Evolutionary conservation across 2,113 vertebrate genomes (phyloP).

Genomic region (Chloebia gouldiae): DNA sequence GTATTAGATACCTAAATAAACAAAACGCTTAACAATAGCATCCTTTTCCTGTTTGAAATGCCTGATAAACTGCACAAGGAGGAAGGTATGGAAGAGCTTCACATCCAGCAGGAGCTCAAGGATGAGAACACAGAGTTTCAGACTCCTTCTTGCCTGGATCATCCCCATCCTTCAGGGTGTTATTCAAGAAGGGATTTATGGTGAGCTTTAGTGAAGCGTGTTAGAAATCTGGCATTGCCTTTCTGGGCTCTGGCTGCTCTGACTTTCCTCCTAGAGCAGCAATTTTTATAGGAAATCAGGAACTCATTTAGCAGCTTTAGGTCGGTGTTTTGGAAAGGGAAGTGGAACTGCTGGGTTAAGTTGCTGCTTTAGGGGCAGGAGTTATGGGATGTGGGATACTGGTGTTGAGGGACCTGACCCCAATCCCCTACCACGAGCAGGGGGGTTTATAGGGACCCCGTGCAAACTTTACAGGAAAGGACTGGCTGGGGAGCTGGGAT

Average conservation of each 20-base stretch:
- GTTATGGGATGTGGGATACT: not conserved
- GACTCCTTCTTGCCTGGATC: not conserved
- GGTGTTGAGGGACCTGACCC: not conserved
- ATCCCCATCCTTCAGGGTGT: not conserved
- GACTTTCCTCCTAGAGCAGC: not conserved
- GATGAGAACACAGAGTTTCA: not conserved
- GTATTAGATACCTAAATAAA: not conserved
- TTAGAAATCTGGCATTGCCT: not conserved
- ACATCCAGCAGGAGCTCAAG: not conserved
- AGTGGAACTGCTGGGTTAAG: not conserved
- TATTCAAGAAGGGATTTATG: not conserved
- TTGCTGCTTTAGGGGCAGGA: not conserved
- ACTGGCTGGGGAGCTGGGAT: not conserved
- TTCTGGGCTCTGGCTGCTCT: not conserved
- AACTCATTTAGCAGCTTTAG: not conserved
- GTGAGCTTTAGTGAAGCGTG: not conserved
- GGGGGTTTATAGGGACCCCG: not conserved
- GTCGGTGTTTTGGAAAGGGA: not conserved
- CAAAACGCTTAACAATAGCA: not conserved
- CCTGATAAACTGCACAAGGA: not conserved
- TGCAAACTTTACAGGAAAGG: not conserved
- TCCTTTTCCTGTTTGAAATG: not conserved
- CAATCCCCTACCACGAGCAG: not conserved
- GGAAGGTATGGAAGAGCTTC: not conserved
- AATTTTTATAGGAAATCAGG: not conserved